These are phyloP conservation scores for Xerus inauris DNA, from an alignment of 2,113 vertebrate genomes.

Conservation along the genomic window DNA sequence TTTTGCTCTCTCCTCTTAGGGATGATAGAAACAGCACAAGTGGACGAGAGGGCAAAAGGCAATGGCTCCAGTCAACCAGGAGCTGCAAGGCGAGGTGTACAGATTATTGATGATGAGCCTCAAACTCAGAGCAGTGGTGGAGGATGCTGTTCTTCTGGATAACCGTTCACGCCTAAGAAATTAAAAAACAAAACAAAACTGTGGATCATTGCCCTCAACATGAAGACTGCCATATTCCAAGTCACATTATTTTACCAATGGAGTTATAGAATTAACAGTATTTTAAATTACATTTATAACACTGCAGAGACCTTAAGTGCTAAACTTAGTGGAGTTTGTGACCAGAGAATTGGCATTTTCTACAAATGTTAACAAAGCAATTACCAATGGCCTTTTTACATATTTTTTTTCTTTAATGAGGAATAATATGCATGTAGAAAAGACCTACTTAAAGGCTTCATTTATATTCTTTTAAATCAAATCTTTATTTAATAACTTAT, in stretches of 20 bases:
- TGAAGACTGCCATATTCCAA: slow-evolving; percentile 91
- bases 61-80: slow-evolving; percentile 93
- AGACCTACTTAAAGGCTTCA: slow-evolving; percentile 92
- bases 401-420: slow-evolving; percentile 89
- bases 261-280: slow-evolving; percentile 91
- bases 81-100: slow-evolving; percentile 92
- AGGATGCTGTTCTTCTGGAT: slow-evolving; percentile 95
- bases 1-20: slow-evolving; percentile 85
- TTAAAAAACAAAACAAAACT: slow-evolving; percentile 81
- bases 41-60: slow-evolving; percentile 94
- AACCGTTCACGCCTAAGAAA: slow-evolving; percentile 77
- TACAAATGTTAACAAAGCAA: slow-evolving; percentile 92
- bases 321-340: slow-evolving; percentile 91
- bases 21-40: slow-evolving; percentile 98
- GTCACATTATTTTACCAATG: slow-evolving; percentile 89
- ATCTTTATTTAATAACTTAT: slow-evolving; percentile 97
- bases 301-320: slow-evolving; percentile 91
- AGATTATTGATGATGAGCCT: slow-evolving; percentile 98
- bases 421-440: slow-evolving; percentile 93
- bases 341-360: slow-evolving; percentile 92
- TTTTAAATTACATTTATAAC: slow-evolving; percentile 90
- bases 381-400: slow-evolving; percentile 93
- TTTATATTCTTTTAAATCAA: slow-evolving; percentile 93
- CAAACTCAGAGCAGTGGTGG: slow-evolving; percentile 91
- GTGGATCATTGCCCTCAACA: slow-evolving; percentile 87